Evolutionary conservation across 23 tunicate genomes (phyloP).

Genomic region (Halocynthia aurantium): DNA sequence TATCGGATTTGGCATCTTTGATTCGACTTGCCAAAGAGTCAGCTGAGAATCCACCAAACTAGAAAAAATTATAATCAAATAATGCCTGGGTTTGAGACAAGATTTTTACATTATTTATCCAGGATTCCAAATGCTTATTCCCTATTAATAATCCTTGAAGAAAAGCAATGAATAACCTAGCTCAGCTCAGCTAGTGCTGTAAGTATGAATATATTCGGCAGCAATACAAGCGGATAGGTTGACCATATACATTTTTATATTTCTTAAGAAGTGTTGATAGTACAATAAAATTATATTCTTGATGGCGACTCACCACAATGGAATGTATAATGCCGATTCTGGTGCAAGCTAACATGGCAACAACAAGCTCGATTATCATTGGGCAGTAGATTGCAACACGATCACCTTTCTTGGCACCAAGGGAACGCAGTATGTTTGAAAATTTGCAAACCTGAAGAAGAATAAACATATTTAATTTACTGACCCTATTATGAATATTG

Average conservation of each 20-base stretch:
- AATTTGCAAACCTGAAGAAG: constrained; percentile 75
- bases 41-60: constrained; percentile 98
- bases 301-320: constrained; percentile 48
- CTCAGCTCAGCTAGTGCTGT: no score
- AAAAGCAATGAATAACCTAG: no score
- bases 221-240: no score
- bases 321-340: constrained; percentile 90
- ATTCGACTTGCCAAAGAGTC: constrained; percentile 76
- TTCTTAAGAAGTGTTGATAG: no score
- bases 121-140: no score
- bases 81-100: no score
- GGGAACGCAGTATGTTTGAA: constrained; percentile 72
- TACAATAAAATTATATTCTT: no score
- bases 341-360: constrained; percentile 88
- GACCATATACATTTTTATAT: no score
- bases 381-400: constrained; percentile 96
- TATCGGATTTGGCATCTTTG: constrained; percentile 74
- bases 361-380: constrained; percentile 76
- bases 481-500: no score
- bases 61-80: not conserved
- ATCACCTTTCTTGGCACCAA: constrained; percentile 85
- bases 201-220: no score
- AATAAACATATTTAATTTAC: not conserved
- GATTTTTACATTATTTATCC: no score
- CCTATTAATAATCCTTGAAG: no score